Percentiles rank a stretch among this genome's conserved stretches.
Conservation (phyloP, 64 coral and sea anemone species). For the Orbicella faveolata region DNA sequence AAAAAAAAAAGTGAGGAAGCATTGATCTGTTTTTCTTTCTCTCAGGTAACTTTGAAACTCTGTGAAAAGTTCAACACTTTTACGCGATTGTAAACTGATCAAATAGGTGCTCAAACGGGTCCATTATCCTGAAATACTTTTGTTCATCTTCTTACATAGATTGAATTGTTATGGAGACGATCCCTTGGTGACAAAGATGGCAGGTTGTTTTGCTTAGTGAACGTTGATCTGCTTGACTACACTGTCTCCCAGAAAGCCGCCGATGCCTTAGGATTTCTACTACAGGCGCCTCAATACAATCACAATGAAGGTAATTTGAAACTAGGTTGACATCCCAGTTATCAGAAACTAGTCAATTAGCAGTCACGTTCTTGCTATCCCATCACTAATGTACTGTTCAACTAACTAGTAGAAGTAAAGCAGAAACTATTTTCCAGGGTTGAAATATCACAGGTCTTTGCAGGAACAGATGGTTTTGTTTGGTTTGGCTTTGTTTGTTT, state of each 20-base stretch:
- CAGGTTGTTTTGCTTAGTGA: slow-evolving; percentile 69
- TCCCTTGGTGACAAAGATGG: slow-evolving; percentile 51
- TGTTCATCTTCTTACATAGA: slow-evolving; percentile 3
- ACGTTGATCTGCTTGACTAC: slow-evolving; percentile 64
- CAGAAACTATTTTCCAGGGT: background rate
- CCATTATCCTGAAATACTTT: background rate
- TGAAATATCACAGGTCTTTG: no score
- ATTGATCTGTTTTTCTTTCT: no score
- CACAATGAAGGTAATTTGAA: slow-evolving; percentile 46
- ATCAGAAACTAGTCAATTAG: background rate
- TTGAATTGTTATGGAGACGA: slow-evolving; percentile 80
- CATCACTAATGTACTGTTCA: no score
- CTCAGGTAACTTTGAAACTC: no score
- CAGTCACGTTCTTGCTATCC: background rate
- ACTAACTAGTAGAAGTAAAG: no score
- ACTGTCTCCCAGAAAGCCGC: slow-evolving; percentile 68
- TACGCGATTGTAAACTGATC: no score
- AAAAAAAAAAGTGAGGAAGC: no score
- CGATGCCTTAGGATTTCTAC: slow-evolving; percentile 35
- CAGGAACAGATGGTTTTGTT: background rate
- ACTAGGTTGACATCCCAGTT: no score
- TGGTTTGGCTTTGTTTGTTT: background rate
- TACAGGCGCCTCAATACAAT: slow-evolving; percentile 11
- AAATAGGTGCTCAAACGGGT: no score
- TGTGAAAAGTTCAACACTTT: no score